Base-by-base conservation (phyloP, 1,140 invertebrate genomes). In the Lanistes nyassanus region DNA sequence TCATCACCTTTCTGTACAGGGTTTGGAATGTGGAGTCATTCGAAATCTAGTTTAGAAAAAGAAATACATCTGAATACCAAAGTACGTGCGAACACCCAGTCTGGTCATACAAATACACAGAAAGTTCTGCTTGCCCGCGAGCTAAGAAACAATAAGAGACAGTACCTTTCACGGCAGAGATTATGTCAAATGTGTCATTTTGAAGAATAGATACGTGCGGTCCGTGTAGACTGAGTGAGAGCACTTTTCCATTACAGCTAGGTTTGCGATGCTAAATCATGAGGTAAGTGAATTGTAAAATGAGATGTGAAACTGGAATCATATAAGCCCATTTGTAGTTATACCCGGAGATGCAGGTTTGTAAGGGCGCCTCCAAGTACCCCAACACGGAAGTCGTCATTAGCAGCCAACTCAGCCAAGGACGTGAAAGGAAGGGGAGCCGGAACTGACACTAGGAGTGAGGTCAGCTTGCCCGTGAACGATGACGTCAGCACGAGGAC, bases 131-230 rank as follows among this genome's bases (percentile, higher is more conserved):
- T 26, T 6, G 9, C 6, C 23, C 19, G n/a, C 34, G n/a, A 23
- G 34, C 19, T 21, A 37, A 62, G 58, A 62, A 31, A 62, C n/a
- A 65, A 37, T 36, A 37, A 65, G 62, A 65, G 62, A 34, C 19
- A 34, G 58, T 9, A 23, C 31, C 9, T 60, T 6, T n/a, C 58
- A n/a, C 58, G 23, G n/a, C n/a, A 23, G 23, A 9, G 6, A 60
- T 23, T 26, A 4, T n/a, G 34, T n/a, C 34, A 34, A 65, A 34
- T 16, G 39, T 16, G 39, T 19, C 16, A 65, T 16, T 36, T n/a
- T n/a, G n/a, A n/a, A n/a, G n/a, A n/a, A n/a, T n/a, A n/a, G n/a
- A n/a, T n/a, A n/a, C n/a, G n/a, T n/a, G n/a, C n/a, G n/a, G n/a
- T n/a, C n/a, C n/a, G n/a, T n/a, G n/a, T n/a, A n/a, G n/a, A n/a